Evolutionary conservation across 2,113 vertebrate genomes (phyloP).

Genomic region (Pseudorectes ferrugineus): DNA sequence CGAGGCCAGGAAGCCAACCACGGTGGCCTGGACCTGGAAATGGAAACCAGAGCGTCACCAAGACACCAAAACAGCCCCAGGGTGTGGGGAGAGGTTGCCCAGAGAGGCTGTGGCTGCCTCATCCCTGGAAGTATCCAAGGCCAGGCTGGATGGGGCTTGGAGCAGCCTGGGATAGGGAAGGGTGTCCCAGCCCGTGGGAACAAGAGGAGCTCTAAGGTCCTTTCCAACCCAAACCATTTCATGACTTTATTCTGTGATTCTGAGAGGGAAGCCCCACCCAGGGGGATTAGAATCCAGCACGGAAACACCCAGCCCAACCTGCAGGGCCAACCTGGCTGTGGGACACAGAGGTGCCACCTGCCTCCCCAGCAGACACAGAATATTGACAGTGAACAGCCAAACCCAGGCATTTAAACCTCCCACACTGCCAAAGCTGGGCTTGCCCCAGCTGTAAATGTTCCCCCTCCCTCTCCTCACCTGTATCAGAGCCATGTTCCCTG

Average conservation of each 20-base stretch:
- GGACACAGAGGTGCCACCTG: background rate
- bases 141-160: background rate
- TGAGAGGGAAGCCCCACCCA: background rate
- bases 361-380: background rate
- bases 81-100: background rate
- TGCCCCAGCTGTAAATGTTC: no score
- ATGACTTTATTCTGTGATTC: background rate
- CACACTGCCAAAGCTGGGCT: accelerated
- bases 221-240: background rate
- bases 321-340: background rate
- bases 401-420: background rate
- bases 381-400: background rate
- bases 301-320: background rate
- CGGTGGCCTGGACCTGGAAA: constrained; percentile 92
- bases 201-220: background rate
- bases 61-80: background rate
- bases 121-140: background rate
- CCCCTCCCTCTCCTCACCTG: constrained; percentile 76
- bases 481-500: constrained; percentile 95
- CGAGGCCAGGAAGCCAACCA: constrained; percentile 96
- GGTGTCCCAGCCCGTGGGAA: background rate
- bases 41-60: background rate
- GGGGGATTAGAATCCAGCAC: background rate
- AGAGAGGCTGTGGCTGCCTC: background rate
- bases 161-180: background rate